Evolutionary conservation across 1,140 invertebrate genomes (phyloP).

Genomic region (Gryllus bimaculatus): DNA sequence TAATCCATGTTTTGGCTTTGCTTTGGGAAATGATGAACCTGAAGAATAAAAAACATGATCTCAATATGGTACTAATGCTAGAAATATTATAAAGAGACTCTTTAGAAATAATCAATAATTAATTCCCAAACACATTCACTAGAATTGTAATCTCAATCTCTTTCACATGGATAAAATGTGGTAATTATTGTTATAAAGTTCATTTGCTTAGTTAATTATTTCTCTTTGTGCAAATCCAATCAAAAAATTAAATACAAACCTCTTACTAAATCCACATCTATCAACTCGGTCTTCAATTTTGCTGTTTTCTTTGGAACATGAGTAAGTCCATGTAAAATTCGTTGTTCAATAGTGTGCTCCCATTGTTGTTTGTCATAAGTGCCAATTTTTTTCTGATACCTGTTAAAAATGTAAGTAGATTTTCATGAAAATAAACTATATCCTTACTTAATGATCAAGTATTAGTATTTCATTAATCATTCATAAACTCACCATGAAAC

Average conservation of each 20-base stretch:
- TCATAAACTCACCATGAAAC: background rate
- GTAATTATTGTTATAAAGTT: too few relatives aligned
- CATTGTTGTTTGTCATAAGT: slow-evolving; percentile 94
- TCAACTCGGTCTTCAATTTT: slow-evolving; percentile 82
- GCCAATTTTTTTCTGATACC: slow-evolving; percentile 91
- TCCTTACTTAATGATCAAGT: too few relatives aligned
- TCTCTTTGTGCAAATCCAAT: background rate
- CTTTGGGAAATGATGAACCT: slow-evolving; percentile 90
- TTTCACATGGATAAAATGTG: too few relatives aligned
- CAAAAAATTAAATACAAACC: slow-evolving; percentile 36
- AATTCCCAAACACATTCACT: too few relatives aligned
- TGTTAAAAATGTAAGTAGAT: slow-evolving; percentile 30
- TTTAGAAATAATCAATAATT: too few relatives aligned
- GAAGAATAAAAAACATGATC: slow-evolving; percentile 21
- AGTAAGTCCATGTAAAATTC: slow-evolving; percentile 73
- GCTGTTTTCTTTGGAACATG: slow-evolving; percentile 78
- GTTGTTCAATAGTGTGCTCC: slow-evolving; percentile 87
- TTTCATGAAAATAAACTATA: background rate
- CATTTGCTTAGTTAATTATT: too few relatives aligned
- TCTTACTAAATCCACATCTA: slow-evolving; percentile 91
- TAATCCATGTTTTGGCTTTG: slow-evolving; percentile 82
- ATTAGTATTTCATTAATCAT: too few relatives aligned
- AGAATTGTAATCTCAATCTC: too few relatives aligned
- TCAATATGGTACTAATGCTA: background rate
- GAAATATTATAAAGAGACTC: too few relatives aligned